Percentiles rank a stretch among this genome's conserved stretches.
Conservation (phyloP, 2,113 vertebrate genomes). For the Vimba vimba region DNA sequence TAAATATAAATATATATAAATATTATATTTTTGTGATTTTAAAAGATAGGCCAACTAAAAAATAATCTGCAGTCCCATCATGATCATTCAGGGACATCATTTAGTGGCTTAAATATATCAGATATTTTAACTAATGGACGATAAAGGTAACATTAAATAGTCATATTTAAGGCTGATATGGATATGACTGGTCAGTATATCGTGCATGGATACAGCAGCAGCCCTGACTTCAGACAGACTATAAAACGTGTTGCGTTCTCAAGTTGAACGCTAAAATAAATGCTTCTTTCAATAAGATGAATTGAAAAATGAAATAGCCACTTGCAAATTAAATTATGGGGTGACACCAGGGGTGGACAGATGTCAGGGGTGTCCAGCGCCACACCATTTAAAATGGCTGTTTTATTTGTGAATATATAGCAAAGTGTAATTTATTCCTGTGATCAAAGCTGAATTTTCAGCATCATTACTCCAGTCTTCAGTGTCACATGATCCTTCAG, state of each 20-base stretch:
- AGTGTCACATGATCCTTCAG: neutral
- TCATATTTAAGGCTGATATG: neutral
- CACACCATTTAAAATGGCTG: neutral
- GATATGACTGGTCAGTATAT: neutral
- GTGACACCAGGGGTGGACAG: no score
- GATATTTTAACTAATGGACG: neutral
- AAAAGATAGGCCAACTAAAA: neutral
- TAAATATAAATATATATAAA: no score
- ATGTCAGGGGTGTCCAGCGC: no score
- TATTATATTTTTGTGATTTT: neutral
- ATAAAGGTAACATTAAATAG: neutral
- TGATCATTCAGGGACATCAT: no score
- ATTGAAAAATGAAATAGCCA: no score
- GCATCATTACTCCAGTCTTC: neutral
- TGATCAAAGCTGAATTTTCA: neutral
- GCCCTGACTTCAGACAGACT: no score
- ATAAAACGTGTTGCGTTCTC: no score
- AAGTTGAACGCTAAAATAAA: no score
- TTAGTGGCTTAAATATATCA: neutral
- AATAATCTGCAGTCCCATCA: neutral
- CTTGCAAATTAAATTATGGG: no score
- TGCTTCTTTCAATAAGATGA: no score
- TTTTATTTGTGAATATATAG: neutral
- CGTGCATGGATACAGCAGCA: neutral
- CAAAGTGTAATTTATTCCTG: neutral